A percentile compares a stretch with the other conserved stretches of the same genome.
Conservation (phyloP, 35 echinoderm and acorn worm species). For the Nesometra sesokonis region DNA sequence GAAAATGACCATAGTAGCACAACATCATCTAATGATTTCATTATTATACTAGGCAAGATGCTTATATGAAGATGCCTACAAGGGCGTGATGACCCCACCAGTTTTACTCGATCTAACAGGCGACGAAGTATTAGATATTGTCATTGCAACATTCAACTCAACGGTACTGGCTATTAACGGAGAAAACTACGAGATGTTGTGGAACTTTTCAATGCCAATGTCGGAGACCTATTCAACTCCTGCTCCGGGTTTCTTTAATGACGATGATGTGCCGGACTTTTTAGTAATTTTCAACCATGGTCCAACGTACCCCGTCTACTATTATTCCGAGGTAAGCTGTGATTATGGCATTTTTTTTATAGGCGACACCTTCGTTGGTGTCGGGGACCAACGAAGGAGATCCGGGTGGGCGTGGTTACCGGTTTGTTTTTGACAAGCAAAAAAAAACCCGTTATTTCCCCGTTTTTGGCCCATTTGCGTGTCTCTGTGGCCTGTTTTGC, state of each 20-base stretch:
- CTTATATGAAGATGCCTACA: slow-evolving; percentile 42
- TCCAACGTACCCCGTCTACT: slow-evolving; percentile 84
- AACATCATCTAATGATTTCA: too few species aligned
- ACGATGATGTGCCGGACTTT: slow-evolving; percentile 86
- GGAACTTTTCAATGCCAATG: slow-evolving; percentile 57
- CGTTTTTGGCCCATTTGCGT: not conserved
- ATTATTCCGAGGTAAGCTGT: slow-evolving; percentile 74
- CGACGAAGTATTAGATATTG: slow-evolving; percentile 81
- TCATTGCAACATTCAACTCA: slow-evolving; percentile 65
- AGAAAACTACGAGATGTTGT: slow-evolving; percentile 42
- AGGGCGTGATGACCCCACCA: slow-evolving; percentile 88
- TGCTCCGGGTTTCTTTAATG: slow-evolving; percentile 69
- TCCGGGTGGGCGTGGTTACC: too few species aligned
- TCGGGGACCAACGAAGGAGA: too few species aligned
- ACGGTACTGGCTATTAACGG: slow-evolving; percentile 67
- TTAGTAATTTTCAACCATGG: slow-evolving; percentile 72
- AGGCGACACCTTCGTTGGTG: not conserved
- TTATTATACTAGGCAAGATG: slow-evolving; percentile 34
- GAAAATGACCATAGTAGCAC: too few species aligned
- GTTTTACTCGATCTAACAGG: slow-evolving; percentile 63
- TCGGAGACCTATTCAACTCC: slow-evolving; percentile 83
- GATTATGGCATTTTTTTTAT: not conserved
- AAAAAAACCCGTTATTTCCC: too few species aligned
- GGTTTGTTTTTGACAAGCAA: too few species aligned
- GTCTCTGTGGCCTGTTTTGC: not conserved